Evolutionary conservation across 2,888 invertebrate species (phyloP).

Genomic region (Crocallis elinguaria): DNA sequence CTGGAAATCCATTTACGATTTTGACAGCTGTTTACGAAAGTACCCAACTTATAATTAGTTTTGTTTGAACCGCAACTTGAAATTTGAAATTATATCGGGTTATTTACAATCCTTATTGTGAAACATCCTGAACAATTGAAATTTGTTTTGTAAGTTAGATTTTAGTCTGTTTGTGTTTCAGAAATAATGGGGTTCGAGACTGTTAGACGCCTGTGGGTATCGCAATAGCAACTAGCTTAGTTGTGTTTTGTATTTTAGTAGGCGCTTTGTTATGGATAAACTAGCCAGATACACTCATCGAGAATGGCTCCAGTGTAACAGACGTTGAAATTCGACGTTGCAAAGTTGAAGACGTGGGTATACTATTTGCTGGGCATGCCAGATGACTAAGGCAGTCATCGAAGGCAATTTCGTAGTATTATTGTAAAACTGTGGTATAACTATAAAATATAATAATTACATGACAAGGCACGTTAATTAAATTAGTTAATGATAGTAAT

Average conservation of each 20-base stretch:
- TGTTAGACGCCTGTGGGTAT: conserved; percentile 14
- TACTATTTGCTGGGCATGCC: no score
- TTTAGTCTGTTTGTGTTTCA: conserved; percentile 5
- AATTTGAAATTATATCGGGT: neutral
- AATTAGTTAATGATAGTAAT: no score
- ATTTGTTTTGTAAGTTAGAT: conserved; percentile 1
- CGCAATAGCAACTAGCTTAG: conserved; percentile 15
- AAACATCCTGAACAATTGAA: conserved; percentile 5
- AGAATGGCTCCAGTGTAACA: no score
- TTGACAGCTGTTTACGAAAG: conserved; percentile 33
- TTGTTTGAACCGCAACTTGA: conserved; percentile 19
- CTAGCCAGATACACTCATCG: no score
- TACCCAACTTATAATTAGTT: conserved; percentile 38
- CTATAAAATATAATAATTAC: no score
- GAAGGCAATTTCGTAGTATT: no score
- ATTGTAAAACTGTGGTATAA: no score
- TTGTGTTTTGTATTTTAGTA: conserved; percentile 20
- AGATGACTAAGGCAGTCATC: no score
- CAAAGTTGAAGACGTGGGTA: no score
- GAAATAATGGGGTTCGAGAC: neutral
- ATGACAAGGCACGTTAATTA: no score
- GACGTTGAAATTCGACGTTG: no score
- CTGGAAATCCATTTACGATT: conserved; percentile 29
- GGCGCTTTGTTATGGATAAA: neutral
- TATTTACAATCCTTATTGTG: neutral